Conservation (phyloP, 2,797 vertebrate genomes). For the Lepilemur ruficaudatus region DNA sequence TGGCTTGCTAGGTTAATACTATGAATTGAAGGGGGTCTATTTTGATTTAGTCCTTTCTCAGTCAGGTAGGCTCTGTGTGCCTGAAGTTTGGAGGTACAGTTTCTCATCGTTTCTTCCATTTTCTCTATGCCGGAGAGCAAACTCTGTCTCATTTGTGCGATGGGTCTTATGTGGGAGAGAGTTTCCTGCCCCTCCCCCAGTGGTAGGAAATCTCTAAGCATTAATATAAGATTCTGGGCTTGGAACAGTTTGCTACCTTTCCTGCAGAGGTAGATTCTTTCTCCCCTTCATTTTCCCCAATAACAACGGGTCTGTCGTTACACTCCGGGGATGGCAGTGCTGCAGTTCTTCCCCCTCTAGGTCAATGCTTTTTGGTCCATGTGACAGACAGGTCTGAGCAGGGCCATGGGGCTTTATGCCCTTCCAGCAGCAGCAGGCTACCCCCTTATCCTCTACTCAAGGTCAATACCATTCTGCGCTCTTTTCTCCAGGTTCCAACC, state of each 20-base stretch:
- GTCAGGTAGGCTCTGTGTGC: neutral
- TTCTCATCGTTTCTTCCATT: neutral
- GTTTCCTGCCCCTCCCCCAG: neutral
- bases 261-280: neutral
- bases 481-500: neutral
- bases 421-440: neutral
- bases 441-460: neutral
- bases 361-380: neutral
- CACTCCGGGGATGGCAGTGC: too few relatives aligned
- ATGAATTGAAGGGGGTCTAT: accelerated
- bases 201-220: neutral
- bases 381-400: neutral
- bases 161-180: neutral
- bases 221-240: neutral
- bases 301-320: neutral
- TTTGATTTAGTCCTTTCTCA: neutral
- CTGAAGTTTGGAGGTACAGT: neutral
- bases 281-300: neutral
- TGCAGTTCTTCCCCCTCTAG: neutral
- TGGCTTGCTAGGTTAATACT: neutral
- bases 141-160: accelerated
- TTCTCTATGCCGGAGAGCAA: neutral
- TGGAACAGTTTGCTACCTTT: neutral
- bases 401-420: neutral
- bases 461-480: neutral